Evolutionary conservation across 2,113 vertebrate genomes (phyloP).

Genomic region (Hippopotamus amphibius): DNA sequence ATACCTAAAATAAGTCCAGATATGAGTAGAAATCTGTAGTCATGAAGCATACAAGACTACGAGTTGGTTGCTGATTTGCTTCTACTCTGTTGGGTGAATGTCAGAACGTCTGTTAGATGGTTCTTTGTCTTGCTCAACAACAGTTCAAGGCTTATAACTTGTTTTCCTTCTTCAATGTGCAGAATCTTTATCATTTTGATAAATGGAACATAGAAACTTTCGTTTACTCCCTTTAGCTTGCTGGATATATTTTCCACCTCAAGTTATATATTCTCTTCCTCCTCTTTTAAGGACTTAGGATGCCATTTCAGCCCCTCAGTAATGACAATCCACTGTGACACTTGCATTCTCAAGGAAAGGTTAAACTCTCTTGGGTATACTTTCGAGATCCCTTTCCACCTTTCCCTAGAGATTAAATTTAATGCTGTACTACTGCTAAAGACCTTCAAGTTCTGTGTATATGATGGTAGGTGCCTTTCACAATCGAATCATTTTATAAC

Average conservation of each 20-base stretch:
- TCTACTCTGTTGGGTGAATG: not conserved
- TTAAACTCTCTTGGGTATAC: not conserved
- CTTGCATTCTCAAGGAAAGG: slow-evolving; percentile 20
- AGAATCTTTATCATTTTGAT: not conserved
- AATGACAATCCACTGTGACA: not conserved
- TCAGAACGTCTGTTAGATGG: not conserved
- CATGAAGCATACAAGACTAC: not conserved
- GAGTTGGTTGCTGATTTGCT: not conserved
- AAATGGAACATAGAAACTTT: not conserved
- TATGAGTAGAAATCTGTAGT: too few species aligned
- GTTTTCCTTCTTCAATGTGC: not conserved
- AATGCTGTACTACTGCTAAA: not conserved
- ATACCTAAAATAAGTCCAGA: not conserved
- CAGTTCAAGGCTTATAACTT: not conserved
- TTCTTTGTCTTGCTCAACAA: not conserved
- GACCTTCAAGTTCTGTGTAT: not conserved
- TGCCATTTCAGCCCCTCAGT: not conserved
- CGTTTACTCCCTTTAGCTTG: slow-evolving; percentile 37
- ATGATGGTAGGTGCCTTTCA: not conserved
- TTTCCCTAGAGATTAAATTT: not conserved
- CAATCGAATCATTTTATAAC: not conserved
- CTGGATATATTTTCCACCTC: slow-evolving; percentile 19
- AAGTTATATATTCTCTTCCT: not conserved
- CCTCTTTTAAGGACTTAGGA: not conserved
- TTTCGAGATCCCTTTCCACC: not conserved